These are phyloP conservation scores for Anagrus nilaparvatae DNA, from an alignment of 1,140 invertebrate genomes.

Conservation along the genomic window DNA sequence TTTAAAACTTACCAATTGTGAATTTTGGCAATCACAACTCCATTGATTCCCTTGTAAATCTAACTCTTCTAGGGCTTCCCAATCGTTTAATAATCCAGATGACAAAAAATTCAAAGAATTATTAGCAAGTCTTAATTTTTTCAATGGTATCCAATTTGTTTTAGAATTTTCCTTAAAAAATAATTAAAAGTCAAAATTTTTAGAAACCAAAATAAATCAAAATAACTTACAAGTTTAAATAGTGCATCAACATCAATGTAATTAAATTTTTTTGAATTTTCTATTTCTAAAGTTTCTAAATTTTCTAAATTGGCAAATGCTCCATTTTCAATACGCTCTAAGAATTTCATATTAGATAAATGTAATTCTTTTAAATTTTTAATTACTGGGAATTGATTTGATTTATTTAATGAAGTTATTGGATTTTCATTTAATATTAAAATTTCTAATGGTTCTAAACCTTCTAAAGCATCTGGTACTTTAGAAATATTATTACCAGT, in stretches of 20 bases:
- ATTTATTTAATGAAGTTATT: conserved; percentile 40
- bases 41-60: conserved; percentile 61
- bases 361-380: conserved; percentile 49
- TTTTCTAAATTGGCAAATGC: conserved; percentile 42
- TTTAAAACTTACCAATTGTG: conserved; percentile 51
- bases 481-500: conserved; percentile 54
- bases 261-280: conserved; percentile 47
- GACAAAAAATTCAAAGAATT: conserved; percentile 57
- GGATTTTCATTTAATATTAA: conserved; percentile 61
- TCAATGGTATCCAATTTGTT: conserved; percentile 45
- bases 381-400: conserved; percentile 49
- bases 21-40: conserved; percentile 64
- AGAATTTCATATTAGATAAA: conserved; percentile 50
- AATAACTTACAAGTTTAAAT: conserved; percentile 19
- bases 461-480: conserved; percentile 50
- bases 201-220: too few species aligned
- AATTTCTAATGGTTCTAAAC: conserved; percentile 46
- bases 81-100: conserved; percentile 45
- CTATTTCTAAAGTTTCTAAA: conserved; percentile 44
- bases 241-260: conserved; percentile 46
- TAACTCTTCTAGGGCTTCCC: conserved; percentile 54
- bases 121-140: conserved; percentile 54
- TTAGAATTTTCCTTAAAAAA: background rate
- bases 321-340: conserved; percentile 45
- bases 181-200: too few species aligned